Conservation (phyloP, 2,113 vertebrate species). For the Ameiurus melas region DNA sequence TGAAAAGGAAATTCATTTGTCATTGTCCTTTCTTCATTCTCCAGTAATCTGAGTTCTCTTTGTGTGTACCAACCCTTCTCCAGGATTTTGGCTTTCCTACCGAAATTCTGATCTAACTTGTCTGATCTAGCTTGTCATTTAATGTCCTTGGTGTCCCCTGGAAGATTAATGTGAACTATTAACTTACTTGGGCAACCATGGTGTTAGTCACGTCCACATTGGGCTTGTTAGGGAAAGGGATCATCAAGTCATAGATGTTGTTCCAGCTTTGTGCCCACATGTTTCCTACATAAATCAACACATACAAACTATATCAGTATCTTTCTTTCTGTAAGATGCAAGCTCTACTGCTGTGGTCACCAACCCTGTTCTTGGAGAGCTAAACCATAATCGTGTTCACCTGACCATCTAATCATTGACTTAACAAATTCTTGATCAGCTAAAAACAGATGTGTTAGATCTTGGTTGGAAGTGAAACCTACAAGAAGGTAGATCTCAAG, state of each 20-base stretch:
- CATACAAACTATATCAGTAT: constrained; percentile 13
- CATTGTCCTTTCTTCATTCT: background rate
- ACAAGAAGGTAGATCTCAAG: too few species aligned
- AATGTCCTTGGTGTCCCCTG: background rate
- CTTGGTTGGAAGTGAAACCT: too few species aligned
- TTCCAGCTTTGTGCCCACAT: constrained; percentile 99
- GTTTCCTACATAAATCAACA: constrained; percentile 81
- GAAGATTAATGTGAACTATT: background rate
- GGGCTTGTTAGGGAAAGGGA: constrained; percentile 82
- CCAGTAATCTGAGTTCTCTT: background rate
- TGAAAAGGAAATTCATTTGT: background rate
- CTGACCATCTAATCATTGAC: too few species aligned
- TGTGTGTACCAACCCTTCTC: background rate
- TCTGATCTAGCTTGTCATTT: background rate
- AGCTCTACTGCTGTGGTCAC: background rate
- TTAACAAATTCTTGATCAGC: too few species aligned
- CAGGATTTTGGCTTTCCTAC: background rate
- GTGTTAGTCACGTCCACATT: constrained; percentile 89
- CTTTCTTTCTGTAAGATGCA: background rate
- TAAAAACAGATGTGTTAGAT: too few species aligned
- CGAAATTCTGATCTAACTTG: background rate
- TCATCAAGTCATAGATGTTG: constrained; percentile 84
- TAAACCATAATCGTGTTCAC: too few species aligned
- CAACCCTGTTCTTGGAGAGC: too few species aligned
- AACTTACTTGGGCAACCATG: constrained; percentile 83